Base-by-base conservation (phyloP, 2,888 invertebrate species). In the Cancer borealis region DNA sequence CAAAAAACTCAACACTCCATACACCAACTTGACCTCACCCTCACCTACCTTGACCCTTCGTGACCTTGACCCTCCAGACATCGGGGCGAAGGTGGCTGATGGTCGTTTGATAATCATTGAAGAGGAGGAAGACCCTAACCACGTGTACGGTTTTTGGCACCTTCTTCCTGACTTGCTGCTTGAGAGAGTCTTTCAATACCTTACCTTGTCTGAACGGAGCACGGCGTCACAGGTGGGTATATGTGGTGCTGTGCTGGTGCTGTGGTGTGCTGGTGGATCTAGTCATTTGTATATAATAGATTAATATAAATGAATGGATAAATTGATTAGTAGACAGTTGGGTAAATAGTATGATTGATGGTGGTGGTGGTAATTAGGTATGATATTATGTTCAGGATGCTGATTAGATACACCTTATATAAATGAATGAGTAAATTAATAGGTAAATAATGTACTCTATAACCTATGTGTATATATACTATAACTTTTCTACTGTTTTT, bases 91-190 rank as follows among this genome's bases (percentile, higher is more conserved):
- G 46, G 84, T 84, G 0, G 39, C 8, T 10, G 84, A 47, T 30
- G 2, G 10, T 39, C 12, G 45, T 3, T 10, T 14, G 88, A 17
- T 5, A 6, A n/a, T 30, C 2, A 6, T 17, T 1, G 49, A 88
- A 39, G 92, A 92, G 17, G 92, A 93, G 47, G 90, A 89, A 3
- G 95, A 95, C 45, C 94, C 95, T 2, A 79, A 95, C 66, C 95
- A 95, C 46, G 95, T 84, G 54, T 96, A 95, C 87, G 88, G 95
- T 5, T 1, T 95, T 90, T 98, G 98, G 98, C 97, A 97, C 95
- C 96, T 97, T 95, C 96, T 98, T 21, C 98, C 98, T 0, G 98
- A 98, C 96, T 97, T 98, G 46, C 96, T 98, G 3, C 96, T 98
- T 84, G 98, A 98, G 96, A 97, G 97, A 96, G 97, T 98, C 93